Conservation (phyloP, 2,113 vertebrate species). For the Ciconia maguari region DNA sequence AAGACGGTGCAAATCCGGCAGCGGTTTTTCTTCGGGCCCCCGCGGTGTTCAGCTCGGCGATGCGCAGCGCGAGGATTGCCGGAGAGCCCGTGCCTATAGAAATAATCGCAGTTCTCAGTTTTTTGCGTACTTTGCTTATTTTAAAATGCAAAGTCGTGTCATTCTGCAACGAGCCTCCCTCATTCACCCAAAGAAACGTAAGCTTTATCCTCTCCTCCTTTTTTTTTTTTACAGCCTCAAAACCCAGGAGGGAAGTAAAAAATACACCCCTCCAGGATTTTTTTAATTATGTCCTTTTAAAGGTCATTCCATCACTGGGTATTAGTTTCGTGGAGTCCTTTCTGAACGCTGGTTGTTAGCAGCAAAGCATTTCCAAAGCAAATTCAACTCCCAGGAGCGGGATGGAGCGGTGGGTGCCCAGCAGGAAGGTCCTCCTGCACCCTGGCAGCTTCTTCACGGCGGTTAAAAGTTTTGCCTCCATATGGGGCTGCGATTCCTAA, state of each 20-base stretch:
- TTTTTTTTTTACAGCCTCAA: neutral
- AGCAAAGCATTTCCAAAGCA: neutral
- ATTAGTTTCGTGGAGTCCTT: neutral
- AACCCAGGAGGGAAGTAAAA: neutral
- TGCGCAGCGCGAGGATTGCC: neutral
- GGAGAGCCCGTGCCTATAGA: rapidly evolving
- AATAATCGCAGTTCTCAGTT: neutral
- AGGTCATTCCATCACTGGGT: neutral
- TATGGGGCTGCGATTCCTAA: neutral
- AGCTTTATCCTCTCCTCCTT: neutral
- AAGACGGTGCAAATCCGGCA: neutral
- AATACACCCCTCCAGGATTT: neutral
- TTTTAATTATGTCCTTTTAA: neutral
- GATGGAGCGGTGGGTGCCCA: neutral
- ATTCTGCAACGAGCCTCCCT: rapidly evolving
- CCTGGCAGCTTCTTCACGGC: neutral
- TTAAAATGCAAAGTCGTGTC: neutral
- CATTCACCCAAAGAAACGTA: neutral
- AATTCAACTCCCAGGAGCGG: rapidly evolving
- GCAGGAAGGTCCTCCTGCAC: neutral
- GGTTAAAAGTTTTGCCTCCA: rapidly evolving
- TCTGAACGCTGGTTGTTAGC: neutral
- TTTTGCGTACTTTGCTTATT: neutral
- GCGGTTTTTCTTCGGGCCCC: neutral
- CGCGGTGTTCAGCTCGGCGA: rapidly evolving